phyloP scores from a whole-genome alignment of 1,140 invertebrate genomes.

The Parapsyche elsis region DNA sequence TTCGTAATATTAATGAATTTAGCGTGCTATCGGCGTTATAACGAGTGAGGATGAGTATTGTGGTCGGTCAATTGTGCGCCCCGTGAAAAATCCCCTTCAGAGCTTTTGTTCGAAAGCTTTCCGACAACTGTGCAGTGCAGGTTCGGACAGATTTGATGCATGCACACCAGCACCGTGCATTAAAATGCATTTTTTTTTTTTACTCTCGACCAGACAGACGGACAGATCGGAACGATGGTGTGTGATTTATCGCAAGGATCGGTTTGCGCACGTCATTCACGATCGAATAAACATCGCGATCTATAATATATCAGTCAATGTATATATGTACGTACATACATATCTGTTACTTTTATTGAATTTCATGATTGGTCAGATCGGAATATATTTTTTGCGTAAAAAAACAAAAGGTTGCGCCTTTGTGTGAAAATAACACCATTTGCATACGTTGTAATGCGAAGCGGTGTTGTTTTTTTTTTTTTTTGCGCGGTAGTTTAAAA shows the following conservation, averaged over 20 bases:
- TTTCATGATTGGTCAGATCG: not conserved
- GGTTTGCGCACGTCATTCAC: not conserved
- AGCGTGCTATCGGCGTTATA: too few relatives aligned
- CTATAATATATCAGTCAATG: too few relatives aligned
- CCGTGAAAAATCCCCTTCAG: constrained; percentile 5
- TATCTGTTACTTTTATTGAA: too few relatives aligned
- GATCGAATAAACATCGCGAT: constrained; percentile 5
- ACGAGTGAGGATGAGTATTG: too few relatives aligned
- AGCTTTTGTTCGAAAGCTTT: constrained; percentile 1
- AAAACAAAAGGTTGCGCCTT: not conserved
- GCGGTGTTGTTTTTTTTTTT: not conserved
- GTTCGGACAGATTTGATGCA: too few relatives aligned
- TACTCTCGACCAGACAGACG: not conserved
- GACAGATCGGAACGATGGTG: not conserved
- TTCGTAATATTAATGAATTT: too few relatives aligned
- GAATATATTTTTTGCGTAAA: not conserved
- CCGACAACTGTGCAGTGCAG: not conserved
- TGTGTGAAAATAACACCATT: not conserved
- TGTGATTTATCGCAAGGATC: not conserved
- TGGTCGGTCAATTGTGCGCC: not conserved
- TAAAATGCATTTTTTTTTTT: not conserved
- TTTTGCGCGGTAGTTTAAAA: not conserved
- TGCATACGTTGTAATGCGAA: not conserved
- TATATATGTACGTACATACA: too few relatives aligned
- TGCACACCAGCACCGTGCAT: too few relatives aligned